Evolutionary conservation across 2,797 vertebrate species (phyloP).

Genomic region (Acomys russatus): DNA sequence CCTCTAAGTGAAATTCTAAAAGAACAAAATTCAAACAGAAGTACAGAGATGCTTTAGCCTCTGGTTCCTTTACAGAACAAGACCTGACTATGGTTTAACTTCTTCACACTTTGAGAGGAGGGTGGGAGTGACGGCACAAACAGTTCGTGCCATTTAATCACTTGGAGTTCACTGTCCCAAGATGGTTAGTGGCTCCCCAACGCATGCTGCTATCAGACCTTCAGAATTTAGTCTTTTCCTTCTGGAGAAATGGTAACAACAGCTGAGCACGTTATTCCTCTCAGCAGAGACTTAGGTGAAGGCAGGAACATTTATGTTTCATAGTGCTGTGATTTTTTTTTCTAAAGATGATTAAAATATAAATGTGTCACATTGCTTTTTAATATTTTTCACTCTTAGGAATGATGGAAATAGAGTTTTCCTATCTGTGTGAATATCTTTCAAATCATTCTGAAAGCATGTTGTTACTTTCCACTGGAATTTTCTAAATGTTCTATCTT

Average conservation of each 20-base stretch:
- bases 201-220: background rate
- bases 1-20: conserved; percentile 8
- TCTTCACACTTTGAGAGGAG: conserved; percentile 19
- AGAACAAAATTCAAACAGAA: background rate
- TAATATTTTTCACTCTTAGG: conserved; percentile 5
- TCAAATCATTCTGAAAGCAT: conserved; percentile 48
- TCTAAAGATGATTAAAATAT: conserved; percentile 34
- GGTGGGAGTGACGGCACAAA: background rate
- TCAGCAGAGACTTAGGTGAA: conserved; percentile 23
- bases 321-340: conserved; percentile 17
- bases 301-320: conserved; percentile 21
- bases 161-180: background rate
- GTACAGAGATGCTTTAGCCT: background rate
- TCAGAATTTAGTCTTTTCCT: background rate
- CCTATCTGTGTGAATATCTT: conserved; percentile 25
- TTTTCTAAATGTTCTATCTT: background rate
- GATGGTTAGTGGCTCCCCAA: background rate
- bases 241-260: background rate
- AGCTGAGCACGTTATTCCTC: conserved; percentile 11
- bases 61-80: conserved; percentile 35
- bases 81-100: conserved; percentile 20
- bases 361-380: background rate
- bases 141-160: background rate
- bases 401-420: conserved; percentile 29
- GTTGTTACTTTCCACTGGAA: conserved; percentile 37